phyloP scores from a whole-genome alignment of 2,888 invertebrate genomes.

The Aphodius sticticus region DNA sequence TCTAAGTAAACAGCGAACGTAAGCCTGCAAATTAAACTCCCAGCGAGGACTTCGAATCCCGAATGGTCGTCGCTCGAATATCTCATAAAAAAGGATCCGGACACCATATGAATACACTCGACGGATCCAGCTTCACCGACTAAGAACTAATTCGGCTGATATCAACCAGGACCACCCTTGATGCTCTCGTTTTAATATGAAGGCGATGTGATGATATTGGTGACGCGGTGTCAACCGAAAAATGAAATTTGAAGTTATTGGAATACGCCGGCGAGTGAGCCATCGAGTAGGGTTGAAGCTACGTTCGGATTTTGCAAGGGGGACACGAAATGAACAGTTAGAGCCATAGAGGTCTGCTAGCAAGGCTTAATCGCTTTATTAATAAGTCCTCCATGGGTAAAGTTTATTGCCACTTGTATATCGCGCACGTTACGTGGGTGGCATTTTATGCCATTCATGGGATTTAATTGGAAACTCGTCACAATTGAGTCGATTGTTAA shows the following conservation, averaged over 20 bases:
- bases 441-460: neutral
- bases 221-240: slow-evolving; percentile 27
- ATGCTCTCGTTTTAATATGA: neutral
- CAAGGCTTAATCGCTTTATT: neutral
- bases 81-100: slow-evolving; percentile 56
- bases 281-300: neutral
- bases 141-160: slow-evolving; percentile 12
- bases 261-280: slow-evolving; percentile 13
- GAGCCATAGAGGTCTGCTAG: neutral
- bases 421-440: neutral
- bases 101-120: slow-evolving; percentile 48
- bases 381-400: neutral
- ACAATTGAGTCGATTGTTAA: slow-evolving; percentile 25
- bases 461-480: neutral
- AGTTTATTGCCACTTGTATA: neutral
- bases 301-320: neutral
- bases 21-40: slow-evolving; percentile 57
- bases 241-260: slow-evolving; percentile 37
- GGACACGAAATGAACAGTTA: neutral
- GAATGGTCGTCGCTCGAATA: slow-evolving; percentile 36
- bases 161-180: slow-evolving; percentile 9
- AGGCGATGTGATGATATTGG: slow-evolving; percentile 5
- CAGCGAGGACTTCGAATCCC: slow-evolving; percentile 44
- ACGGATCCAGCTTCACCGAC: slow-evolving; percentile 40
- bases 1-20: slow-evolving; percentile 57